Conservation (phyloP, 2,113 vertebrate species). For the Laterallus jamaicensis region DNA sequence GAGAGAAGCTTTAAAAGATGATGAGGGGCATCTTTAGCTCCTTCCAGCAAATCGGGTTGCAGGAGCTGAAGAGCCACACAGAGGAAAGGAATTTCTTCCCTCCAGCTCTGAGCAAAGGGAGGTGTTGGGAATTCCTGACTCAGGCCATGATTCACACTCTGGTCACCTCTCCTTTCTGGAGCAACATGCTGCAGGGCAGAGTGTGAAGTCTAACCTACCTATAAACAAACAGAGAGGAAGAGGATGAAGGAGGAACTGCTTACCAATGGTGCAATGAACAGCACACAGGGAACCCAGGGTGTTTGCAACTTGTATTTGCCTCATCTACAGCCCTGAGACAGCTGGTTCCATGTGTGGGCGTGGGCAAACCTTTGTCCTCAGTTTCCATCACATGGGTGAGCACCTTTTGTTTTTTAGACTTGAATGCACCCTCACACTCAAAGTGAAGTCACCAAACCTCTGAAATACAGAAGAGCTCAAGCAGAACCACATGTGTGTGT, state of each 20-base stretch:
- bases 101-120: not conserved
- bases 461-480: not conserved
- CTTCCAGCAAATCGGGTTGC: not conserved
- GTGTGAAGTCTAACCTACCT: not conserved
- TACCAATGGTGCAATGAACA: not conserved
- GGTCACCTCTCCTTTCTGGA: not conserved
- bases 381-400: not conserved
- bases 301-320: not conserved
- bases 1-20: not conserved
- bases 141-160: conserved; percentile 19
- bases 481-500: not conserved
- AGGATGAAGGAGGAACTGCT: not conserved
- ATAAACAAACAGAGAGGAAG: not conserved
- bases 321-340: not conserved
- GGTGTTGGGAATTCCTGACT: not conserved
- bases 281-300: not conserved
- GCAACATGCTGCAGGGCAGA: not conserved
- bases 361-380: conserved; percentile 7
- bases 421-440: not conserved
- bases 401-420: not conserved
- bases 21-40: not conserved
- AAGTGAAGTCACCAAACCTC: not conserved
- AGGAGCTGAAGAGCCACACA: not conserved
- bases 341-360: not conserved
- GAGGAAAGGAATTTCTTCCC: not conserved